Percentiles rank a stretch among this genome's conserved stretches.
Evolutionary conservation across 2,113 vertebrate species (phyloP).

Genomic region (Argyrosomus japonicus): DNA sequence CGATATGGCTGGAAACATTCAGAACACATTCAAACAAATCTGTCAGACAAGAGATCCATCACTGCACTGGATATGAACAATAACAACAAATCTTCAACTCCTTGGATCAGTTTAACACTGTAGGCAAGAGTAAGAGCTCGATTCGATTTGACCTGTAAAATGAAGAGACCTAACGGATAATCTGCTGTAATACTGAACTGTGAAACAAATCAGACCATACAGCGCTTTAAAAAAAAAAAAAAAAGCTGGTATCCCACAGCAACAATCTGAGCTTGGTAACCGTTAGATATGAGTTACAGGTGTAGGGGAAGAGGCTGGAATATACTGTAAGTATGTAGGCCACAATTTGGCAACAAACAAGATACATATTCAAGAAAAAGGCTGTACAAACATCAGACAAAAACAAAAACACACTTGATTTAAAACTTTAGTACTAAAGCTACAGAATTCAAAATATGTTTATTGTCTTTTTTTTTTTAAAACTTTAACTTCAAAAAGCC

Average conservation of each 20-base stretch:
- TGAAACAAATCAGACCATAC: constrained; percentile 66
- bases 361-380: constrained; percentile 84
- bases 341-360: constrained; percentile 89
- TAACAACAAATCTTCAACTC: constrained; percentile 34
- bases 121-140: constrained; percentile 29
- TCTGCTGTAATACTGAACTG: constrained; percentile 55
- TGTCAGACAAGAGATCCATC: constrained; percentile 63
- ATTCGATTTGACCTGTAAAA: constrained; percentile 38
- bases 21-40: constrained; percentile 76
- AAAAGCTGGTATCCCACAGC: constrained; percentile 51
- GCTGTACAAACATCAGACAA: constrained; percentile 86
- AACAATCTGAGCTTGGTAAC: constrained; percentile 57
- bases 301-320: constrained; percentile 46
- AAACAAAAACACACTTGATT: constrained; percentile 83
- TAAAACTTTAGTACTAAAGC: constrained; percentile 87
- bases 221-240: constrained; percentile 24
- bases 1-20: constrained; percentile 69
- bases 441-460: constrained; percentile 86
- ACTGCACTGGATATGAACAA: constrained; percentile 68
- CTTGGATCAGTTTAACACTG: constrained; percentile 59
- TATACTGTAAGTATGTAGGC: constrained; percentile 82
- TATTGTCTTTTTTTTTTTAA: constrained; percentile 66
- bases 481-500: constrained; percentile 75
- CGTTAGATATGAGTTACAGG: constrained; percentile 63
- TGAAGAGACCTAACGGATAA: constrained; percentile 24